A percentile compares a stretch with the other conserved stretches of the same genome.
Conservation (phyloP, 37 sponge, comb jelly and placozoan genomes). For the Bolinopsis microptera region DNA sequence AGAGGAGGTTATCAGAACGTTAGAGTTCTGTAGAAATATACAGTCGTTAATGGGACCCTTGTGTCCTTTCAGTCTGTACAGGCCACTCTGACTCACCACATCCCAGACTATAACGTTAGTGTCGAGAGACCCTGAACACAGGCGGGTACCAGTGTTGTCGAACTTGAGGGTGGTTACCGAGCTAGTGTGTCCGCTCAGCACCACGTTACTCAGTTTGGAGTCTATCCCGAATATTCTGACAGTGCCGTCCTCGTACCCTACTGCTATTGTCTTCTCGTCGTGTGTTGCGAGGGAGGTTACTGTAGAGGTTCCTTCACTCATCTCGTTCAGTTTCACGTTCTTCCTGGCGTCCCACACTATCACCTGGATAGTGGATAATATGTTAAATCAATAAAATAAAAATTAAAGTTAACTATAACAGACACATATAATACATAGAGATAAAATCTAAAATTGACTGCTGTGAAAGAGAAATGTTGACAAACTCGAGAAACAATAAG, state of each 20-base stretch:
- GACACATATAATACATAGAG: too few species aligned
- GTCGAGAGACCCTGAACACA: constrained; percentile 88
- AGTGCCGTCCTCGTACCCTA: constrained; percentile 69
- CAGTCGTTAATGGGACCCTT: constrained; percentile 83
- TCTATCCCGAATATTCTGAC: constrained; percentile 69
- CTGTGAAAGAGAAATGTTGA: too few species aligned
- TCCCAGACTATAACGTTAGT: constrained; percentile 93
- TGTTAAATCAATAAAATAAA: too few species aligned
- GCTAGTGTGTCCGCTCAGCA: constrained; percentile 88
- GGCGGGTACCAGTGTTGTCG: constrained; percentile 69
- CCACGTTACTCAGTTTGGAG: constrained; percentile 51
- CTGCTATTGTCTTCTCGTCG: constrained; percentile 70
- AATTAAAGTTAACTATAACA: too few species aligned
- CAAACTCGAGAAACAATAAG: too few species aligned
- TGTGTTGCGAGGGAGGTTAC: constrained; percentile 69
- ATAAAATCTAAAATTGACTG: too few species aligned
- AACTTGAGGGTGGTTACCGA: constrained; percentile 76
- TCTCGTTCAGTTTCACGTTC: constrained; percentile 69
- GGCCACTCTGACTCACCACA: constrained; percentile 78
- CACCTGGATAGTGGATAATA: too few species aligned
- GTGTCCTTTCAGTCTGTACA: constrained; percentile 86
- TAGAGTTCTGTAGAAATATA: constrained; percentile 35
- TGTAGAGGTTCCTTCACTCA: not conserved
- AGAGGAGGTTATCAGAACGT: constrained; percentile 82
- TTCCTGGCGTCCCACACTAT: constrained; percentile 81